Conservation (phyloP, 2,888 invertebrate species). For the Apamea monoglypha region DNA sequence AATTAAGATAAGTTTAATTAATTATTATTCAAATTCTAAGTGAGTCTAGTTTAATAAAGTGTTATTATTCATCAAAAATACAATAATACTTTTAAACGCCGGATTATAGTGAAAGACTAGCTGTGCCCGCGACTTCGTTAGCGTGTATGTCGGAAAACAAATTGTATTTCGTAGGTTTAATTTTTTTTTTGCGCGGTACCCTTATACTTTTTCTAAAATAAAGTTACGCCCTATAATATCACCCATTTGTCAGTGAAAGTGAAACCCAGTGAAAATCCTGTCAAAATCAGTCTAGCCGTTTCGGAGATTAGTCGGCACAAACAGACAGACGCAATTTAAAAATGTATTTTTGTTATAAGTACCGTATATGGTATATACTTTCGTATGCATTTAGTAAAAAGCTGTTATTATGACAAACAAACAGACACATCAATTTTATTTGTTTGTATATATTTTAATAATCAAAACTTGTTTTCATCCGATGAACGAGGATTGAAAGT, state of each 20-base stretch:
- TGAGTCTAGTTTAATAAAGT: slow-evolving; percentile 6
- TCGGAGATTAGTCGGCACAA: neutral
- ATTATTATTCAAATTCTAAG: slow-evolving; percentile 3
- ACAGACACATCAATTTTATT: neutral
- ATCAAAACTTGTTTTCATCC: slow-evolving; percentile 13
- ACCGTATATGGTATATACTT: neutral
- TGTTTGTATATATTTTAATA: neutral
- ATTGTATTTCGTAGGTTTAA: neutral
- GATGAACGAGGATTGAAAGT: slow-evolving; percentile 8
- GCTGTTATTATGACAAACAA: neutral
- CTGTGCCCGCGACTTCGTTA: neutral
- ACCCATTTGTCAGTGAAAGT: neutral
- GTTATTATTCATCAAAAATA: neutral
- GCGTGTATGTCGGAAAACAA: neutral
- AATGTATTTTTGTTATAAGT: too few species aligned
- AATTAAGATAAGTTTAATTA: slow-evolving; percentile 4
- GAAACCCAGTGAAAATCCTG: neutral
- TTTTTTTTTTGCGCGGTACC: neutral
- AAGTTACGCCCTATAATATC: neutral
- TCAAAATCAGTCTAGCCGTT: neutral
- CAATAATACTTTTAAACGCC: neutral
- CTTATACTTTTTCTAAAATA: too few species aligned
- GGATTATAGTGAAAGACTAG: neutral
- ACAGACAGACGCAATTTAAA: neutral
- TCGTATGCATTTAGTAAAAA: too few species aligned